Evolutionary conservation across 2,113 vertebrate species (phyloP).

Genomic region (Periophthalmodon schlosseri): DNA sequence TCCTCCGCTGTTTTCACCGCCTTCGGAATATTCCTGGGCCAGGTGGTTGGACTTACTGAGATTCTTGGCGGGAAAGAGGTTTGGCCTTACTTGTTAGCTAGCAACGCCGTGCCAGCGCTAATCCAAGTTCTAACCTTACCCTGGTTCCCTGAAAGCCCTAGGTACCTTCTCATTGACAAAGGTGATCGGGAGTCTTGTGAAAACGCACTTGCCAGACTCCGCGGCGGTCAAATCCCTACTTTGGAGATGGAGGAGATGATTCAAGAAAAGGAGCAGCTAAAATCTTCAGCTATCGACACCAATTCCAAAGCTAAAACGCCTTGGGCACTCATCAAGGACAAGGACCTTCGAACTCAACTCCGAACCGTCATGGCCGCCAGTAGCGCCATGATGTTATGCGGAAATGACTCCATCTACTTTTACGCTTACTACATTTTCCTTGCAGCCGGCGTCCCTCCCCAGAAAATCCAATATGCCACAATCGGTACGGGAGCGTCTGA

Average conservation of each 20-base stretch:
- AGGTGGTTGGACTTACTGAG: constrained; percentile 84
- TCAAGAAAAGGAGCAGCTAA: constrained; percentile 71
- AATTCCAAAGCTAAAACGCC: constrained; percentile 57
- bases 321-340: constrained; percentile 77
- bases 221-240: constrained; percentile 66
- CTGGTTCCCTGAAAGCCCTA: constrained; percentile 88
- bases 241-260: constrained; percentile 86
- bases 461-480: constrained; percentile 81
- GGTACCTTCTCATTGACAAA: constrained; percentile 89
- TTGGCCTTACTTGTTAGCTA: constrained; percentile 88
- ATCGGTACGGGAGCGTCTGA: constrained; percentile 87
- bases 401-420: constrained; percentile 87
- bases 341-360: constrained; percentile 75
- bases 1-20: constrained; percentile 86
- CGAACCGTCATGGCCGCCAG: constrained; percentile 78
- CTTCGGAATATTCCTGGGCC: constrained; percentile 84
- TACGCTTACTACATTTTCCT: constrained; percentile 86
- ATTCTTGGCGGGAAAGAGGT: constrained; percentile 80
- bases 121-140: constrained; percentile 85
- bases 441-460: constrained; percentile 78
- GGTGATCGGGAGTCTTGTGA: constrained; percentile 81
- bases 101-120: constrained; percentile 80
- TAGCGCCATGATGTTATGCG: constrained; percentile 89
- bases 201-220: constrained; percentile 77
- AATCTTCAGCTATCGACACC: constrained; percentile 40